Evolutionary conservation across 1,140 invertebrate species (phyloP), one percentile per base, ranked within the genome.

Genomic region (Micrasema minimum): DNA sequence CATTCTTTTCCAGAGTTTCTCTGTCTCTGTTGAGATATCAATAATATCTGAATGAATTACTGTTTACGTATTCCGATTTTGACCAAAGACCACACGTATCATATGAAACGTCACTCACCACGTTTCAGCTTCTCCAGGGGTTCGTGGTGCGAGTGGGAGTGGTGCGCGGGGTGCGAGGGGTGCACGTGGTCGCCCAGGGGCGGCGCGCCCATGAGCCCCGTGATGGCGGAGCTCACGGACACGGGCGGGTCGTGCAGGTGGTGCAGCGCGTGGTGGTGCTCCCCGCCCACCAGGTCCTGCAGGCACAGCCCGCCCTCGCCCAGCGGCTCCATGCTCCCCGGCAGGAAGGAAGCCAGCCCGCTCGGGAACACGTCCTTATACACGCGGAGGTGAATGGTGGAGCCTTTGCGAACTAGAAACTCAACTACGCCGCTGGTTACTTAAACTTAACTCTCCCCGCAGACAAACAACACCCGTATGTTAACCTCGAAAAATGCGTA

Each of bases 111-210:
- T 66, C 62, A 66, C 62, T 66, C 62, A 66, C 62, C 88, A 90
- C 92, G 87, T 90, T 92, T 93, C 74, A 93, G 85, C 82, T 93
- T 93, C 83, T 93, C 92, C 51, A 93, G 79, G 9, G 92, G 91
- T 79, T 93, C 91, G 77, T 92, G 91, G 76, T 90, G 88, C 1
- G 87, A 88, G 9, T 90, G 75, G 87, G 86, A 59, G 2, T 38
- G 59, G 43, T 85, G 87, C 61, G 81, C 86, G 77, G 85, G 87
- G 62, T 81, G 86, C 78, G 87, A 86, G 26, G 26, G 26, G 26
- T 31, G 26, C 26, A 7, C 26, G 26, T 31, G 26, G 76, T 90
- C 89, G 76, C 90, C 89, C 31, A 86, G 77, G 0, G 83, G 80
- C 9, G 86, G 84, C 10, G 85, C 82, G 64, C 87, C 86, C 89